phyloP scores from a whole-genome alignment of 2,888 invertebrate species.

The Drosophila atroscutellata region DNA sequence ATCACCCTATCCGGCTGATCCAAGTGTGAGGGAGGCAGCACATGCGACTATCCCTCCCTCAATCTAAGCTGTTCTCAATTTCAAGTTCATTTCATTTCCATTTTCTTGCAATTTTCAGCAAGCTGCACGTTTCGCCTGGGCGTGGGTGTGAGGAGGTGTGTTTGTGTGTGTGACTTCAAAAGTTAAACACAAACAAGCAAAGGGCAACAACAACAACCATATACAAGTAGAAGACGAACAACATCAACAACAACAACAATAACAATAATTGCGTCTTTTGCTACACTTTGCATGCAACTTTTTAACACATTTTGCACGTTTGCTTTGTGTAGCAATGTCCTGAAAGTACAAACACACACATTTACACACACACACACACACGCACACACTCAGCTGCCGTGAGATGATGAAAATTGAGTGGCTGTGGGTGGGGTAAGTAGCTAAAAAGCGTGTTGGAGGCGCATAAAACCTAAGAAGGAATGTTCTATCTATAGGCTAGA shows the following conservation, averaged over 20 bases:
- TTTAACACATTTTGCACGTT: slow-evolving; percentile 66
- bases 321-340: slow-evolving; percentile 63
- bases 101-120: slow-evolving; percentile 58
- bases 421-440: not conserved
- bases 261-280: slow-evolving; percentile 27
- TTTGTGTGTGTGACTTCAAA: slow-evolving; percentile 58
- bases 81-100: slow-evolving; percentile 76
- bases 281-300: slow-evolving; percentile 62
- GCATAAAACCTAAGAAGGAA: slow-evolving; percentile 8
- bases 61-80: slow-evolving; percentile 51
- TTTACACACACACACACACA: slow-evolving; percentile 6
- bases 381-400: not conserved
- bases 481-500: not conserved
- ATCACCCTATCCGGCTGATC: slow-evolving; percentile 4
- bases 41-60: slow-evolving; percentile 11
- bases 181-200: slow-evolving; percentile 70
- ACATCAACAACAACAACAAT: slow-evolving; percentile 25
- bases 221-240: slow-evolving; percentile 7
- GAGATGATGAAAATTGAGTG: not conserved
- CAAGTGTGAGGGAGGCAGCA: not conserved
- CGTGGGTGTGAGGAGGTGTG: slow-evolving; percentile 6
- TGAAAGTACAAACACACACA: slow-evolving; percentile 40
- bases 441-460: slow-evolving; percentile 7
- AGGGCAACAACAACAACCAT: slow-evolving; percentile 37
- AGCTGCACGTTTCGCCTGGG: slow-evolving; percentile 32